These are phyloP conservation scores for Andrena trimmerana DNA, from an alignment of 2,888 invertebrate species.

Conservation along the genomic window DNA sequence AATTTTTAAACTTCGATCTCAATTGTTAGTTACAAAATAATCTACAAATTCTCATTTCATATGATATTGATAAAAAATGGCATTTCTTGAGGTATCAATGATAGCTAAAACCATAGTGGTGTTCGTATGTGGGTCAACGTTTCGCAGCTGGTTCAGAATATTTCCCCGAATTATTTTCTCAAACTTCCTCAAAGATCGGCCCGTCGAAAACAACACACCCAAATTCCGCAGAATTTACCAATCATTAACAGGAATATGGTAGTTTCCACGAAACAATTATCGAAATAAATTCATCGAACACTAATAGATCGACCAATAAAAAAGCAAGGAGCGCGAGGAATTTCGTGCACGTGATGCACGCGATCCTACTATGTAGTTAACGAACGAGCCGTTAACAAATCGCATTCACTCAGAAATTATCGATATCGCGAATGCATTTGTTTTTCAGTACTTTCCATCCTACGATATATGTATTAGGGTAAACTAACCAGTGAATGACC, in stretches of 20 bases:
- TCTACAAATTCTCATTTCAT: neutral
- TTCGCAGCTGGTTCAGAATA: conserved; percentile 14
- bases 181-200: conserved; percentile 13
- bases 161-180: conserved; percentile 23
- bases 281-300: conserved; percentile 52
- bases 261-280: conserved; percentile 36
- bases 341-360: conserved; percentile 44
- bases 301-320: conserved; percentile 31
- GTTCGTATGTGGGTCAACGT: conserved; percentile 33
- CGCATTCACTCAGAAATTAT: conserved; percentile 29
- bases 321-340: conserved; percentile 35
- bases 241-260: conserved; percentile 15
- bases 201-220: conserved; percentile 1
- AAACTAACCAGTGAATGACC: no score
- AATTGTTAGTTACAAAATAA: neutral
- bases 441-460: neutral
- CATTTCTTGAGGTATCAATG: conserved; percentile 12
- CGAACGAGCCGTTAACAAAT: conserved; percentile 31
- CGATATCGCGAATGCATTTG: neutral
- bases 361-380: conserved; percentile 37
- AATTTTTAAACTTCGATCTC: neutral
- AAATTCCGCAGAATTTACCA: conserved; percentile 34
- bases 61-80: neutral
- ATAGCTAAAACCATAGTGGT: conserved; percentile 9
- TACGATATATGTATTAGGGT: neutral